Evolutionary conservation across 2,113 vertebrate genomes (phyloP), one percentile per base, ranked within the genome.

Genomic region (Chrysochloris asiatica): DNA sequence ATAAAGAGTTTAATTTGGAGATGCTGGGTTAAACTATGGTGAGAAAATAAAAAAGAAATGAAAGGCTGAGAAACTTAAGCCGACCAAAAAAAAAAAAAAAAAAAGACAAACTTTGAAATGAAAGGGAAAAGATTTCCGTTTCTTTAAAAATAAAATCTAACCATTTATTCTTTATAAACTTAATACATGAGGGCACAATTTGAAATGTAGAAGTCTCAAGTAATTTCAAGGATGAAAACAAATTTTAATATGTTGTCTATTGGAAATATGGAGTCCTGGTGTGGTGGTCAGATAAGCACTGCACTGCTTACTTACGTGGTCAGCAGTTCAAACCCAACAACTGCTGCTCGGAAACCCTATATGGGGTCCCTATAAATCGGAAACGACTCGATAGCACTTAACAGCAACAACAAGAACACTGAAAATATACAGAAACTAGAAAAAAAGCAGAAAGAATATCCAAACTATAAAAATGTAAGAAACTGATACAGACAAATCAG

Each of bases 141-240:
- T 38, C n/a, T 56, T 67, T 38, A 54, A 61, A 36, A 48, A 78
- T 69, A 85, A 89, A 92, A 82, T 67, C 54, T 47, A 85, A 14
- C 17, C 17, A 83, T 65, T 77, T 78, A 59, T 69, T 36, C 19
- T 80, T 90, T 69, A 87, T 63, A 52, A 75, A 54, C 72, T 59
- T 33, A 38, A 76, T 63, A 75, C 28, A 36, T 41, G 59, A 61
- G 54, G 63, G n/a, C 11, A 84, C 1, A 8, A 28, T 65, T 89
- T 78, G 67, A 12, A 56, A 13, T 52, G 9, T 21, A 43, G 80
- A 93, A 30, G 43, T 69, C 21, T 90, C n/a, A 56, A 78, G 30
- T 88, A 76, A 67, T 80, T 83, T 93, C 33, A 87, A 91, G 79
- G 52, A 79, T 52, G 4, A 84, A 93, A 82, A 78, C 36, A 88